phyloP scores from a whole-genome alignment of 2,113 vertebrate species.

The Siniperca knerii region DNA sequence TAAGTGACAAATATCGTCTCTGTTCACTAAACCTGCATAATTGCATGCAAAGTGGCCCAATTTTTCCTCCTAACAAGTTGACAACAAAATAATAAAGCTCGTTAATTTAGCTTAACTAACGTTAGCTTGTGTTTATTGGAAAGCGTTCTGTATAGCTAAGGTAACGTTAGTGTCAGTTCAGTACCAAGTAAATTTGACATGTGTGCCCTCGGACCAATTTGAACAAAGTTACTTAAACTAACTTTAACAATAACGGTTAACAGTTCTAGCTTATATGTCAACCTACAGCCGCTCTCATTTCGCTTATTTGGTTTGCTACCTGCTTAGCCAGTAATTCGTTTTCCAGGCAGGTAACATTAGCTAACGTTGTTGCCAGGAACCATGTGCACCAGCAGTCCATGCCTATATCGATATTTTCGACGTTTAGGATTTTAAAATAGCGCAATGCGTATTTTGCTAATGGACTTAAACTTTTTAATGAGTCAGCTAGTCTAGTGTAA shows the following conservation, averaged over 20 bases:
- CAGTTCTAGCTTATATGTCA: background rate
- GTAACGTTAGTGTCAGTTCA: background rate
- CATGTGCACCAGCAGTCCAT: background rate
- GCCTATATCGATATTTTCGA: constrained; percentile 59
- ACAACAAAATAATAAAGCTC: background rate
- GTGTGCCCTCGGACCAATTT: background rate
- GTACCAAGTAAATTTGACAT: background rate
- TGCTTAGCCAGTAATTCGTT: background rate
- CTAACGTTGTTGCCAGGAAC: background rate
- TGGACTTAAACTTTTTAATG: constrained; percentile 72
- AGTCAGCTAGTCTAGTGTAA: constrained; percentile 60
- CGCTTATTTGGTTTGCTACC: background rate
- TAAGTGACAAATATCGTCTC: background rate
- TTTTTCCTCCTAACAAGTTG: background rate
- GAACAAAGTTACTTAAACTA: background rate
- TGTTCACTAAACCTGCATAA: background rate
- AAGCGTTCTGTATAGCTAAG: background rate
- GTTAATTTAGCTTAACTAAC: background rate
- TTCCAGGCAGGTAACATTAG: constrained; percentile 12
- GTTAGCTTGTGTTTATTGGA: background rate
- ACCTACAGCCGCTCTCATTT: background rate
- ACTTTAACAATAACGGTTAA: too few relatives aligned
- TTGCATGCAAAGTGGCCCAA: background rate
- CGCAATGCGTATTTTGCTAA: constrained; percentile 82
- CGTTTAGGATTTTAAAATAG: constrained; percentile 62